Base-by-base conservation (phyloP, 2,113 vertebrate species). In the Morphnarchus princeps region DNA sequence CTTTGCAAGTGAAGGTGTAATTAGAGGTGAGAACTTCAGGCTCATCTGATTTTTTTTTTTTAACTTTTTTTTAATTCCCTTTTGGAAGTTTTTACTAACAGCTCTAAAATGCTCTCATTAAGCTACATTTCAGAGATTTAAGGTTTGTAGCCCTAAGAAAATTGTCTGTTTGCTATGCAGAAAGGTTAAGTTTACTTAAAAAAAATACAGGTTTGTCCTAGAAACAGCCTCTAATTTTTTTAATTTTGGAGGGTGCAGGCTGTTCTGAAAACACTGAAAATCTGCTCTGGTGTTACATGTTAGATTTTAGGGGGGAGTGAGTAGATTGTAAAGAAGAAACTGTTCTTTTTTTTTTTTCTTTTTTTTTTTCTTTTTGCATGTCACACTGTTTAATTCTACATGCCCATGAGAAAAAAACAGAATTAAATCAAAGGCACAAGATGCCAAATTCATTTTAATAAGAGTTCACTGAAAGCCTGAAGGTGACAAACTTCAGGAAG, bases 401-500 rank as follows among this genome's bases (percentile, higher is more conserved):
- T 83, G 47, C 67, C 66, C 45, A 58, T 38, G 58, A 89, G 84
- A 67, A 83, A 89, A 45, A 91, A 89, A 82, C 3, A 5, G 47
- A 92, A 94, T 91, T 85, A 96, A 97, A 92, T 89, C 88, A 87
- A 94, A 97, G 72, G 61, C 81, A 63, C 25, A 15, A 95, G 89
- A 89, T 90, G 93, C 82, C 90, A 92, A 67, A 73, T 87, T 85
- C 66, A 73, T 92, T 96, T 97, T 91, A 95, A 82, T 90, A 93
- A 72, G 93, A 88, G 55, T 82, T 93, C 77, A 38, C 36, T 62
- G 82, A 73, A 89, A 97, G 85, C 87, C 96, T 42, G 17, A 93
- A 98, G 95, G 96, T 97, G 91, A 86, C 79, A 97, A 95, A 92
- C 86, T 72, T 96, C 74, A 97, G 92, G 55, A 95, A 95, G 62